These are phyloP conservation scores for Papilio elwesi DNA, from an alignment of 2,888 invertebrate genomes.

Conservation along the genomic window DNA sequence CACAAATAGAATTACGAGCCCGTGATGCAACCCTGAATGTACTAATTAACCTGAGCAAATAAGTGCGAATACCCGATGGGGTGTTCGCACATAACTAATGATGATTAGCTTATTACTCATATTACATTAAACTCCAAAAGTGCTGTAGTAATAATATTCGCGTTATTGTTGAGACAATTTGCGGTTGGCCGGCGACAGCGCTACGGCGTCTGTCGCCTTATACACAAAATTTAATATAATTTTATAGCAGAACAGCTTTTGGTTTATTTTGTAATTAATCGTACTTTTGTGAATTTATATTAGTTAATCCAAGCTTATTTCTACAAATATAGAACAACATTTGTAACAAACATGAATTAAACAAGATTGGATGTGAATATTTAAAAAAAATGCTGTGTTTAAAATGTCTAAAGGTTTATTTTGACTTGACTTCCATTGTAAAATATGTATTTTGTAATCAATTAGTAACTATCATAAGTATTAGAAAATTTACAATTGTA, in stretches of 20 bases:
- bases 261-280: conserved; percentile 11
- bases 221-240: conserved; percentile 26
- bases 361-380: not conserved
- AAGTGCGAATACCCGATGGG: conserved; percentile 55
- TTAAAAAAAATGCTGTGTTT: not conserved
- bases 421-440: too few relatives aligned
- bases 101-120: conserved; percentile 37
- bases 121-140: conserved; percentile 34
- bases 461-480: too few relatives aligned
- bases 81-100: too few relatives aligned
- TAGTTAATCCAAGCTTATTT: not conserved
- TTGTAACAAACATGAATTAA: not conserved
- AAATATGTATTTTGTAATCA: too few relatives aligned
- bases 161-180: conserved; percentile 37
- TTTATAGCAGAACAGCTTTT: conserved; percentile 13
- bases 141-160: conserved; percentile 25
- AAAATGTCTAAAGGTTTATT: too few relatives aligned
- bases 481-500: too few relatives aligned
- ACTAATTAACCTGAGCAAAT: conserved; percentile 75
- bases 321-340: not conserved
- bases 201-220: conserved; percentile 15
- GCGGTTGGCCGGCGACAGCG: conserved; percentile 21
- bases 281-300: conserved; percentile 9
- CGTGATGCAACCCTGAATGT: conserved; percentile 60
- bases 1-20: conserved; percentile 60